These are phyloP conservation scores for Pteruthius melanotis DNA, from an alignment of 2,113 vertebrate species.

Conservation along the genomic window DNA sequence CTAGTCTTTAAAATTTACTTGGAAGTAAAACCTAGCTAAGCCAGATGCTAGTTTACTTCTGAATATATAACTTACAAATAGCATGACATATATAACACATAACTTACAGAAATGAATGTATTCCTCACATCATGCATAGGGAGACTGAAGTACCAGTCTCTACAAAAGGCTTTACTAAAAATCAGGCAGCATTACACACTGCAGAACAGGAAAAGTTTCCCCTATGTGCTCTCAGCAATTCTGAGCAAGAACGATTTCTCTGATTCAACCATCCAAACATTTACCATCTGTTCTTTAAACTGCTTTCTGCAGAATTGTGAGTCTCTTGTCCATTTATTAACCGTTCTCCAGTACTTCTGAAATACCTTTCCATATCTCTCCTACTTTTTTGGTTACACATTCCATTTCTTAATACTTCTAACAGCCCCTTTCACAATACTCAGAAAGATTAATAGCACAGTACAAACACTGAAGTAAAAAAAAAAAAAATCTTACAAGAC, in stretches of 20 bases:
- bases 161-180: background rate
- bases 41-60: background rate
- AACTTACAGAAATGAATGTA: background rate
- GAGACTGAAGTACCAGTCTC: background rate
- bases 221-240: background rate
- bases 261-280: background rate
- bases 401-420: background rate
- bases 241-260: background rate
- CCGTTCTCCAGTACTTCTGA: background rate
- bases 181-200: background rate
- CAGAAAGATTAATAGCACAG: background rate
- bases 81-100: background rate
- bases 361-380: background rate
- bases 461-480: background rate
- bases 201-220: background rate
- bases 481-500: background rate
- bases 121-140: background rate
- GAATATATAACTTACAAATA: background rate
- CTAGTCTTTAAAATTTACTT: background rate
- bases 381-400: background rate
- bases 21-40: background rate
- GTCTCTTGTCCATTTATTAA: background rate
- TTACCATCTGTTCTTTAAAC: background rate
- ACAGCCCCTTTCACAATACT: slow-evolving; percentile 9
- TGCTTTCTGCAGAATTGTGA: background rate